Base-by-base conservation (phyloP, 2,113 vertebrate species). In the Equus przewalskii region DNA sequence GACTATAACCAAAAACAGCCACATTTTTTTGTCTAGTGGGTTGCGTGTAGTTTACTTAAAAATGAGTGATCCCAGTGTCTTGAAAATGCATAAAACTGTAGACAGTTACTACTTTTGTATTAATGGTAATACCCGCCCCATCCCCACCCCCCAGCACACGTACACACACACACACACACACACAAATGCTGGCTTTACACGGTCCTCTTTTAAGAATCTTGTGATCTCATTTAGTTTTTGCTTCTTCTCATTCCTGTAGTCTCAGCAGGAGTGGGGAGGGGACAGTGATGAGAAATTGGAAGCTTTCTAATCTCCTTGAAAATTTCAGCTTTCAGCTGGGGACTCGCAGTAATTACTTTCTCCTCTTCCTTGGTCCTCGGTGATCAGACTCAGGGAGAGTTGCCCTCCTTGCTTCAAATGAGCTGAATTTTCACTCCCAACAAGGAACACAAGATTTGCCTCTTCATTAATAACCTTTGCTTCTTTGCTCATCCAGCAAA, bases 231-330 rank as follows among this genome's bases (percentile, higher is more conserved):
- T 85, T 92, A 70, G 49, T 15, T 69, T 92, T 64, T 91, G 36
- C 24, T 89, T 75, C 56, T 96, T 92, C 54, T 22, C 33, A 56
- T 30, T 79, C 41, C 69, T 84, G 16, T 78, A 44, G 65, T 73
- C 64, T 94, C 70, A 93, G 54, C 41, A 93, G 86, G 69, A 75
- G 22, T 87, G 22, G 12, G 33, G 69, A 58, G 33, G 26, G 30
- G 33, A 16, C 7, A 14, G 54, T 36, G 46, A 70, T 72, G 67
- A 87, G 83, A 94, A 97, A 91, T 85, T 21, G 67, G 91, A 94
- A 89, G 22, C 56, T 95, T 92, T 60, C 62, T 96, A 82, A 92
- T 97, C 96, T 94, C 72, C 65, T 78, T 92, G 64, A 89, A 94
- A 81, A 36, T 88, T 89, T 91, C 80, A 91, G 51, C 70, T 85